phyloP scores from a whole-genome alignment of 2,113 vertebrate genomes.

The Etheostoma cragini region DNA sequence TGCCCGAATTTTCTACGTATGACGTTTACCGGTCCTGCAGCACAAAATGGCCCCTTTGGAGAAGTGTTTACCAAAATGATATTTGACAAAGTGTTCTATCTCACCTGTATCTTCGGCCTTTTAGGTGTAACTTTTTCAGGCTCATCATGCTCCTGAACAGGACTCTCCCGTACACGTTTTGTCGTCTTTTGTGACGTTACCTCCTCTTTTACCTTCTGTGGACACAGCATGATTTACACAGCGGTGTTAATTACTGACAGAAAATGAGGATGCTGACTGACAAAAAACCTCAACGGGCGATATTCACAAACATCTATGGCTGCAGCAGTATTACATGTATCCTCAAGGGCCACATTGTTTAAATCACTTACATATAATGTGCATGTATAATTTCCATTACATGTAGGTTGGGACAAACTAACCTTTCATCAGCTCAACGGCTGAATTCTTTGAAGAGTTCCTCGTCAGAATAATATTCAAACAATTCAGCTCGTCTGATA shows the following conservation, averaged over 20 bases:
- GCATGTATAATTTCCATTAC: background rate
- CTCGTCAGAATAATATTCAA: background rate
- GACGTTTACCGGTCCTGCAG: background rate
- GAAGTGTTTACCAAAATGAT: background rate
- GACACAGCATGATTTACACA: slow-evolving; percentile 20
- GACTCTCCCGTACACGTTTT: slow-evolving; percentile 93
- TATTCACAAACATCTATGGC: background rate
- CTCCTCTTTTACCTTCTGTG: slow-evolving; percentile 94
- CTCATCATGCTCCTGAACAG: slow-evolving; percentile 89
- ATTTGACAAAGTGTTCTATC: slow-evolving; percentile 24
- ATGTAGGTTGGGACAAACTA: background rate
- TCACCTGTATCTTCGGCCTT: slow-evolving; percentile 95
- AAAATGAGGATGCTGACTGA: background rate
- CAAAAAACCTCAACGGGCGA: background rate
- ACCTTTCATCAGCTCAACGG: background rate
- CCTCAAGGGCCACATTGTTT: background rate
- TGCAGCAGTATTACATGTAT: background rate
- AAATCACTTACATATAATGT: background rate
- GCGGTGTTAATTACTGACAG: background rate
- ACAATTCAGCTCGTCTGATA: background rate
- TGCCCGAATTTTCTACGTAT: background rate
- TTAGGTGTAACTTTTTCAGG: slow-evolving; percentile 89
- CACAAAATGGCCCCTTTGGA: background rate
- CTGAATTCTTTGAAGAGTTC: background rate
- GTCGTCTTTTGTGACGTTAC: slow-evolving; percentile 90